Percentiles rank a stretch among this genome's conserved stretches.
Conservation (phyloP, 2,888 invertebrate species). For the Leptinotarsa peninsularis region DNA sequence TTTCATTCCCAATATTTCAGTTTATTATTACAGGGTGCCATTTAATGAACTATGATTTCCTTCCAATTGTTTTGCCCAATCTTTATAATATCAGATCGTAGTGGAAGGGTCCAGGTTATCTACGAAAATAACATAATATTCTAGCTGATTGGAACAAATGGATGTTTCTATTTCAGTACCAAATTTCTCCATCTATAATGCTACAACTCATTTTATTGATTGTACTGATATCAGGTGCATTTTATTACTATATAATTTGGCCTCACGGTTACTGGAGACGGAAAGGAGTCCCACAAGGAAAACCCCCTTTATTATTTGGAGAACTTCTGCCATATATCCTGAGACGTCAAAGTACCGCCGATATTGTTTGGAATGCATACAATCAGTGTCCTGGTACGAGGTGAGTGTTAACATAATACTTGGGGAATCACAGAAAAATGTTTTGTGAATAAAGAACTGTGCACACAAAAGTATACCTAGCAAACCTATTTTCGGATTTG, state of each 20-base stretch:
- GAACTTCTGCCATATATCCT: conserved; percentile 13
- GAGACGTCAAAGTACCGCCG: conserved; percentile 24
- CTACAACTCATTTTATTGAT: background rate
- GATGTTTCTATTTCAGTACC: background rate
- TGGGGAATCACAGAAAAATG: background rate
- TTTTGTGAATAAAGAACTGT: background rate
- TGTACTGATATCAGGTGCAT: background rate
- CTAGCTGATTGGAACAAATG: background rate
- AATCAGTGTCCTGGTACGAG: conserved; percentile 22
- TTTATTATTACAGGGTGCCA: no score
- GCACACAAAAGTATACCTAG: no score
- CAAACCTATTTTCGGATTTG: no score
- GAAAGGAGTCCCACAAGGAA: conserved; percentile 41
- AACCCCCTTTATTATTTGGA: conserved; percentile 19
- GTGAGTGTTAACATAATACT: background rate
- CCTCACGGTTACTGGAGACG: conserved; percentile 44
- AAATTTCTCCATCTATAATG: background rate
- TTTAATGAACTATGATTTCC: no score
- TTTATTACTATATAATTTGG: conserved; percentile 33
- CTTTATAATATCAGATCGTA: no score
- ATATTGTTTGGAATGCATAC: conserved; percentile 19
- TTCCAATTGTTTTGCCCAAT: no score
- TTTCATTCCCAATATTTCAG: no score
- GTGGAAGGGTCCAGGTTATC: no score
- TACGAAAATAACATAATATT: no score